Conservation (phyloP, 2,797 vertebrate species). For the Chaenodraco wilsoni region DNA sequence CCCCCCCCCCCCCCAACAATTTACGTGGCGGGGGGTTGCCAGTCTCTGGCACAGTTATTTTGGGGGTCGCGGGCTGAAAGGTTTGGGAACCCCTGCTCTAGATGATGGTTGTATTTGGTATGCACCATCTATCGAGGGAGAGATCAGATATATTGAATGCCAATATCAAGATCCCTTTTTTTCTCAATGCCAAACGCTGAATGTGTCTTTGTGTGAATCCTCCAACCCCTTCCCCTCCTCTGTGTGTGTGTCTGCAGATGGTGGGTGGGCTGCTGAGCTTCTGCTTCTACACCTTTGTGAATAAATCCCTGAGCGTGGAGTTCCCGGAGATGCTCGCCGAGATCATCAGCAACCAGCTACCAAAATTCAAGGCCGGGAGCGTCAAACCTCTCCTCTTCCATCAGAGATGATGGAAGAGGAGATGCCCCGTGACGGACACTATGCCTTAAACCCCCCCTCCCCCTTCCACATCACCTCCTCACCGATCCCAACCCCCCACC, state of each 20-base stretch:
- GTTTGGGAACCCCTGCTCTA: not conserved
- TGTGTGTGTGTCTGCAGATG: slow-evolving; percentile 82
- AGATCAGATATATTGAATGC: not conserved
- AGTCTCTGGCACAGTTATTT: too few relatives aligned
- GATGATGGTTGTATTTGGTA: not conserved
- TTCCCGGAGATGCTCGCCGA: slow-evolving; percentile 99
- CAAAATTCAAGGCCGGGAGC: slow-evolving; percentile 98
- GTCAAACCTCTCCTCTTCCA: slow-evolving; percentile 98
- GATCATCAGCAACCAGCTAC: slow-evolving; percentile 99
- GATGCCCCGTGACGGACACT: slow-evolving; percentile 79
- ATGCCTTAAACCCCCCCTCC: slow-evolving; percentile 91
- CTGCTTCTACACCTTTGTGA: slow-evolving; percentile 99
- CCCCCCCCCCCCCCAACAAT: rapidly evolving
- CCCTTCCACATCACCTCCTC: slow-evolving; percentile 60
- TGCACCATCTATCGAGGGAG: not conserved
- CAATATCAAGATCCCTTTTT: not conserved
- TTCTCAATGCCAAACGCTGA: not conserved
- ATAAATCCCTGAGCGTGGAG: slow-evolving; percentile 96
- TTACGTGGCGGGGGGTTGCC: too few relatives aligned
- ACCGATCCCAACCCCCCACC: slow-evolving; percentile 2
- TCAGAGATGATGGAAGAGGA: slow-evolving; percentile 91
- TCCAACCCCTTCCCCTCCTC: not conserved
- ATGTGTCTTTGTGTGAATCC: not conserved
- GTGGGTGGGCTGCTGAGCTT: slow-evolving; percentile 94
- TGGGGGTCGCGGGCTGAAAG: too few relatives aligned